Evolutionary conservation across 2,113 vertebrate genomes (phyloP).

Genomic region (Gobius niger): DNA sequence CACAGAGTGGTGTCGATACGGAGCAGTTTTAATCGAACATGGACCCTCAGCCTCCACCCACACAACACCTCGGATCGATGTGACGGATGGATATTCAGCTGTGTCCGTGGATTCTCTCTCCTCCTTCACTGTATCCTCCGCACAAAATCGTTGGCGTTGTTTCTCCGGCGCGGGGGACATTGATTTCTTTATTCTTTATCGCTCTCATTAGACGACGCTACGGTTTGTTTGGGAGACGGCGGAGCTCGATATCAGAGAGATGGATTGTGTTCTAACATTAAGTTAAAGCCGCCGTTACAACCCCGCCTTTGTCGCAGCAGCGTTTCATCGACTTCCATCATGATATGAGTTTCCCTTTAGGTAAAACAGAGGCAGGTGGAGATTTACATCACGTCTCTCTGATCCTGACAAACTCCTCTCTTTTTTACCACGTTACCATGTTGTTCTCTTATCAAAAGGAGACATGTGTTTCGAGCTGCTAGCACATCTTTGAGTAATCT

Average conservation of each 20-base stretch:
- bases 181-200: constrained; percentile 1
- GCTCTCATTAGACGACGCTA: background rate
- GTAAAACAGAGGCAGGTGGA: no score
- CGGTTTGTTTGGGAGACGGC: background rate
- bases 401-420: no score
- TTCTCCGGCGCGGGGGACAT: background rate
- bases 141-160: background rate
- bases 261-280: background rate
- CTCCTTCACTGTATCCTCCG: background rate
- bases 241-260: background rate
- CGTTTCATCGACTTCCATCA: no score
- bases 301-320: background rate
- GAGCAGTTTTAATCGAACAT: no score
- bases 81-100: background rate
- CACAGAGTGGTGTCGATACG: no score
- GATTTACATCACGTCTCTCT: no score
- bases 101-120: background rate
- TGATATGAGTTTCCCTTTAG: no score
- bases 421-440: no score
- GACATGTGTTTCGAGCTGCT: no score
- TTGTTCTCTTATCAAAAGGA: no score
- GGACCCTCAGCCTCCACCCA: background rate
- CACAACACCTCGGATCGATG: background rate
- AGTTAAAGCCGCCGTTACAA: background rate
- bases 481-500: no score